Evolutionary conservation across 2,797 vertebrate species (phyloP), one percentile per base, ranked within the genome.

Genomic region (Fistularia tabacaria): DNA sequence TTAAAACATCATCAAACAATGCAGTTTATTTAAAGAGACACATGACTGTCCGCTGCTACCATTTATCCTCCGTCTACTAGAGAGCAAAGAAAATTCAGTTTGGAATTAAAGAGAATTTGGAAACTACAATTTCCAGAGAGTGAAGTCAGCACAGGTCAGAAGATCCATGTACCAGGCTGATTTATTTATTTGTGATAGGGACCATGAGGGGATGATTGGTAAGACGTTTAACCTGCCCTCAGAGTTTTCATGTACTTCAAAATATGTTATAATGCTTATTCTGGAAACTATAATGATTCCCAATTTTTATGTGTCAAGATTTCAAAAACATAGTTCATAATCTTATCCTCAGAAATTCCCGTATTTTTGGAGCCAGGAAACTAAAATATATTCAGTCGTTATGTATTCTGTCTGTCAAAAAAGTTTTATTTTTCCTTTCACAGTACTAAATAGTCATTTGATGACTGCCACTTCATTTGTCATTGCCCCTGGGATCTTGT

Each of bases 1-100:
- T 87, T 88, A 85, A 87, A 88, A 82, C 79, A 85, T 79, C 71
- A 87, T 88, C 82, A 85, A 75, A 81, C 74, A 66, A 71, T 74
- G 54, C 38, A 36, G 81, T 77, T 88, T 88, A 82, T 86, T 85
- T 85, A 84, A 80, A 74, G 59, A 86, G 84, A 88, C 77, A 84
- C 77, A 66, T 6, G 70, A 85, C 53, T 80, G 76, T 79, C 36
- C 44, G 7, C 48, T 3, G 74, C 86, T 81, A 73, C 87, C 87
- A 82, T 87, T 87, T 79, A 80, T 74, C 53, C 69, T 79, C 46
- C 62, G 57, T 62, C 64, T 54, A 49, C 78, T 46, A 57, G 62
- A 82, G 72, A 80, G 71, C 48, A 73, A 77, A 75, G 73, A 83
- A 74, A 79, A 83, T 69, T 73, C 14, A 14, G 38, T 67, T 66